Conservation (phyloP, 2,113 vertebrate genomes). For the Colossoma macropomum region DNA sequence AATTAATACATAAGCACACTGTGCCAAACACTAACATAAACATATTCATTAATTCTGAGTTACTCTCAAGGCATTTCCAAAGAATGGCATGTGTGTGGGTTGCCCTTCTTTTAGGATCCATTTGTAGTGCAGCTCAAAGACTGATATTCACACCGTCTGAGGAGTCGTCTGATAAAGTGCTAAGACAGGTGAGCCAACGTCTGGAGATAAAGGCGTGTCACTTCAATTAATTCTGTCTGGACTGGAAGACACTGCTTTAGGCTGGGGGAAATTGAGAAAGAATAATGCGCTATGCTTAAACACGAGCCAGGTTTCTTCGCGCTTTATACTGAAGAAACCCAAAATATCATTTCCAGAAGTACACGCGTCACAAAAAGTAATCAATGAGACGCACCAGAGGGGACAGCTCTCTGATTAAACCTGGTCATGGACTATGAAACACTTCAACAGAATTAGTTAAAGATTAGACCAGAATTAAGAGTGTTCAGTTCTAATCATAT, state of each 20-base stretch:
- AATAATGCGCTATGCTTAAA: not conserved
- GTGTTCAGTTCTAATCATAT: too few species aligned
- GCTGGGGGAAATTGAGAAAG: not conserved
- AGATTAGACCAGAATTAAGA: too few species aligned
- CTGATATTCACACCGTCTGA: not conserved
- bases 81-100: not conserved
- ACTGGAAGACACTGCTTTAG: not conserved
- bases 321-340: not conserved
- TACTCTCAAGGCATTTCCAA: not conserved
- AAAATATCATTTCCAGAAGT: too few species aligned
- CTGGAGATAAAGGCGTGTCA: conserved; percentile 21
- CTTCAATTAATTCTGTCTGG: conserved; percentile 9
- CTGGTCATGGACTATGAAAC: too few species aligned
- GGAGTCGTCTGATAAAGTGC: not conserved
- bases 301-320: not conserved
- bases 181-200: not conserved
- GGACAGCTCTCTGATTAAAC: too few species aligned
- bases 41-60: not conserved
- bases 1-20: not conserved
- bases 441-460: too few species aligned
- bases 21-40: not conserved
- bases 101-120: not conserved
- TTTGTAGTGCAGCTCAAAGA: not conserved
- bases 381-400: too few species aligned
- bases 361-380: too few species aligned